Conservation (phyloP, 2,113 vertebrate genomes). For the Verasper variegatus region DNA sequence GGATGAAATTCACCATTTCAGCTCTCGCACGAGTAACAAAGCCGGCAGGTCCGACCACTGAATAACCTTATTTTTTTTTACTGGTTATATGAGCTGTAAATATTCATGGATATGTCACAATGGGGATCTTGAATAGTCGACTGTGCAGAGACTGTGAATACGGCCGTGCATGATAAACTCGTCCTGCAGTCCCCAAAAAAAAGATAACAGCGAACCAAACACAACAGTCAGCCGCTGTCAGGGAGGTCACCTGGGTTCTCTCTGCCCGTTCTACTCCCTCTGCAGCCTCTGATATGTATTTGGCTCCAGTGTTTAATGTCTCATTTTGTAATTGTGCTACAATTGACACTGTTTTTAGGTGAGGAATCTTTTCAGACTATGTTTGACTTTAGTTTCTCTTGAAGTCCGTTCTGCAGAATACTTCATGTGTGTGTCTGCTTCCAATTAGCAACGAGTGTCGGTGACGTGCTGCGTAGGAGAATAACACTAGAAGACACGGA, state of each 20-base stretch:
- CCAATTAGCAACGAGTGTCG: neutral
- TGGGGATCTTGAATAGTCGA: conserved; percentile 51
- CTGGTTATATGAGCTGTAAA: conserved; percentile 57
- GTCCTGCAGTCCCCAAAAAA: conserved; percentile 4
- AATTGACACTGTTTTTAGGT: neutral
- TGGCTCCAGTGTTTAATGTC: neutral
- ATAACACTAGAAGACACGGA: neutral
- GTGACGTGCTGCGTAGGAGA: no score
- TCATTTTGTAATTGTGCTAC: neutral
- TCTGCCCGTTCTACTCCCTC: conserved; percentile 1
- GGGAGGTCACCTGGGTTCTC: neutral
- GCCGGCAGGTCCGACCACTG: conserved; percentile 30
- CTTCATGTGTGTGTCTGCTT: neutral
- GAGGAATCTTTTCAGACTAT: no score
- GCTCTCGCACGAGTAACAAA: conserved; percentile 50
- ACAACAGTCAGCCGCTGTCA: conserved; percentile 10
- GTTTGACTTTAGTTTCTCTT: no score
- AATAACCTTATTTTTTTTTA: conserved; percentile 42
- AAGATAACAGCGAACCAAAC: conserved; percentile 18
- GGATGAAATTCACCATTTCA: conserved; percentile 34
- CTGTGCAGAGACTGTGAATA: conserved; percentile 38
- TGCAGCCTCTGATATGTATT: no score
- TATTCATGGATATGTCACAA: conserved; percentile 63
- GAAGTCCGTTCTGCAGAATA: neutral
- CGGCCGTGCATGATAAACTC: conserved; percentile 43